Evolutionary conservation across 2,888 invertebrate genomes (phyloP).

Genomic region (Dione juno): DNA sequence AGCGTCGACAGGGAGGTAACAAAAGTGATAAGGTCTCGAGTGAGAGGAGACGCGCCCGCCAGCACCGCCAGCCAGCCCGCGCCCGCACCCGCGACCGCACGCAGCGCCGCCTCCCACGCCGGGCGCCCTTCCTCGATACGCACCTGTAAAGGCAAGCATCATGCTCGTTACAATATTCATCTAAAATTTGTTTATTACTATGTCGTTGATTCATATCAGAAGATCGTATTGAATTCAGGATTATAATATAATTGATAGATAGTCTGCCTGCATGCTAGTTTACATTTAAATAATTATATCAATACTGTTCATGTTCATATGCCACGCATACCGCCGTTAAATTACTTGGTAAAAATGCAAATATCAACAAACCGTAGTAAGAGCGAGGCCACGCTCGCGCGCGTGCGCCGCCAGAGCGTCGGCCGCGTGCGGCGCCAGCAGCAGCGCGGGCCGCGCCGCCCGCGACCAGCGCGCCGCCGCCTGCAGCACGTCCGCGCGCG

Average conservation of each 20-base stretch:
- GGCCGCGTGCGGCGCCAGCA: slow-evolving; percentile 94
- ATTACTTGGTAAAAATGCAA: background rate
- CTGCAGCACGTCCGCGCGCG: slow-evolving; percentile 38
- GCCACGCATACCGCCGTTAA: too few species aligned
- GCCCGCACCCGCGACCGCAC: slow-evolving; percentile 54
- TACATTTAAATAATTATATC: too few species aligned
- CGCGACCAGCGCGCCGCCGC: slow-evolving; percentile 48
- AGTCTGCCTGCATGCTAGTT: too few species aligned
- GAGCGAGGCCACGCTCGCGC: slow-evolving; percentile 46
- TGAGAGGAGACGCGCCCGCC: slow-evolving; percentile 71
- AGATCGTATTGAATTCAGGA: too few species aligned
- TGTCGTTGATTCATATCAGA: too few species aligned
- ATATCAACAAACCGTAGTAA: slow-evolving; percentile 52
- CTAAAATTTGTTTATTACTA: too few species aligned
- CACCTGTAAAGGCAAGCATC: too few species aligned
- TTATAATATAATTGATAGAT: too few species aligned
- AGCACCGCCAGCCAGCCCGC: slow-evolving; percentile 64
- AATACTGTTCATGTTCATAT: too few species aligned
- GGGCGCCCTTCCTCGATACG: slow-evolving; percentile 62
- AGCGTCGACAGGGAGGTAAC: slow-evolving; percentile 53
- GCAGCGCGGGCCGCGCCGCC: slow-evolving; percentile 88
- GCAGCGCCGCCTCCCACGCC: slow-evolving; percentile 63
- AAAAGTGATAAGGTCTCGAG: slow-evolving; percentile 62
- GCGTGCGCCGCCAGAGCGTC: slow-evolving; percentile 88
- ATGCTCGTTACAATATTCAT: too few species aligned